Evolutionary conservation across 2,113 vertebrate species (phyloP), one percentile per base, ranked within the genome.

Genomic region (Aptenodytes patagonicus): DNA sequence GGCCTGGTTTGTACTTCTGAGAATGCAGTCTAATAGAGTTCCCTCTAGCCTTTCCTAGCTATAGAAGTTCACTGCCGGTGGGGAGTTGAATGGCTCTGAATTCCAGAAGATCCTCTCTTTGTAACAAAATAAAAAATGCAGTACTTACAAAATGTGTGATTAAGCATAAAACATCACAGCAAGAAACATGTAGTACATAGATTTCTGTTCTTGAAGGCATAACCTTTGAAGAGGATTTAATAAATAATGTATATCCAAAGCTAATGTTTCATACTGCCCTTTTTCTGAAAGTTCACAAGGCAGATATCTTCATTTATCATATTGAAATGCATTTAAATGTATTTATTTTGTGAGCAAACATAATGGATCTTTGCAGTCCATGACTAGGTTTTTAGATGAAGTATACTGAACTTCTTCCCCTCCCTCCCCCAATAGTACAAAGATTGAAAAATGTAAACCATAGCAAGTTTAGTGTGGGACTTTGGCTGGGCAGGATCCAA

Each of bases 231-330:
- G n/a, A 73, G 32, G 68, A 40, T 89, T 86, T 92, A 90, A 92
- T 96, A 92, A 96, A 83, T 96, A 83, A 92, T 90, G 38, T 73
- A 38, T 73, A 68, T 34, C 11, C 28, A 62, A 81, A 86, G 47
- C 42, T 89, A n/a, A 70, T 66, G 38, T 84, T 92, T 62, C 47
- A 32, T 80, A 54, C 57, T 12, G 0, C 55, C 22, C 28, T 91
- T 82, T 93, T 90, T 54, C 52, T 64, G 81, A 64, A 84, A 96
- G 64, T 64, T 93, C 65, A 80, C 46, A 60, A 75, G 25, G 54
- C 26, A 40, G 68, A 4, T 90, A 34, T 47, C 54, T 93, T 92
- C 13, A 80, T 93, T 96, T 70, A 42, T 79, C 65, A 34, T 52
- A 64, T 8, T 65, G 44, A 89, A 89, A 77, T 71, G 29, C 60